phyloP scores from a whole-genome alignment of 2,797 vertebrate genomes.

The Simalia tracyae region DNA sequence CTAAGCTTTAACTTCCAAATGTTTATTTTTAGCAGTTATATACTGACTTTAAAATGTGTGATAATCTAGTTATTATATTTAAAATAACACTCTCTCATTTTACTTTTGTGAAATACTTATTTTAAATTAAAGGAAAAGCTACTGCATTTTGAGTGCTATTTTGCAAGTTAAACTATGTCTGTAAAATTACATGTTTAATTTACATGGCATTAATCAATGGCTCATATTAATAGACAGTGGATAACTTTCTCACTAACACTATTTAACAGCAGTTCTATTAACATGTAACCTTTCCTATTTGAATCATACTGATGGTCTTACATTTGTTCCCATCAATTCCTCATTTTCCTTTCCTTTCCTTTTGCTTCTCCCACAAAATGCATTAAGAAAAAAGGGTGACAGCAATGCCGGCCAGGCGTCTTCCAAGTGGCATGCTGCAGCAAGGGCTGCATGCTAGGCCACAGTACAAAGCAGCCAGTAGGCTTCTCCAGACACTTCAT shows the following conservation, averaged over 20 bases:
- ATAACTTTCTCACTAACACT: neutral
- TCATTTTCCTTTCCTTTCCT: neutral
- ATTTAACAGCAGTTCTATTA: neutral
- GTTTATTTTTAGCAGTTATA: conserved; percentile 23
- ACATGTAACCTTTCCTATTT: neutral
- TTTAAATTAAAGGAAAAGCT: conserved; percentile 5
- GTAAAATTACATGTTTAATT: neutral
- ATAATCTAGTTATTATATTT: neutral
- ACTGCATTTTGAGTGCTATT: neutral
- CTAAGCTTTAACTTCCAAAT: neutral
- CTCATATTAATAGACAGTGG: neutral
- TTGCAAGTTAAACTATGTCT: neutral
- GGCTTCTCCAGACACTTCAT: neutral
- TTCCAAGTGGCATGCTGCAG: neutral
- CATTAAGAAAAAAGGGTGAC: neutral
- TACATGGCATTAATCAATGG: neutral
- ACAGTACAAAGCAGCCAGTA: neutral
- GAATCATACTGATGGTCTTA: neutral
- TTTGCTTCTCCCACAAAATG: neutral
- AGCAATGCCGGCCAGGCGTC: neutral
- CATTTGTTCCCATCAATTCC: neutral
- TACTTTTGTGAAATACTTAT: neutral
- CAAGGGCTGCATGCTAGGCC: neutral
- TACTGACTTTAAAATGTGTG: too few relatives aligned
- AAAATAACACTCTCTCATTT: conserved; percentile 15